Evolutionary conservation across 1,140 invertebrate genomes (phyloP).

Genomic region (Nasonia longicornis): DNA sequence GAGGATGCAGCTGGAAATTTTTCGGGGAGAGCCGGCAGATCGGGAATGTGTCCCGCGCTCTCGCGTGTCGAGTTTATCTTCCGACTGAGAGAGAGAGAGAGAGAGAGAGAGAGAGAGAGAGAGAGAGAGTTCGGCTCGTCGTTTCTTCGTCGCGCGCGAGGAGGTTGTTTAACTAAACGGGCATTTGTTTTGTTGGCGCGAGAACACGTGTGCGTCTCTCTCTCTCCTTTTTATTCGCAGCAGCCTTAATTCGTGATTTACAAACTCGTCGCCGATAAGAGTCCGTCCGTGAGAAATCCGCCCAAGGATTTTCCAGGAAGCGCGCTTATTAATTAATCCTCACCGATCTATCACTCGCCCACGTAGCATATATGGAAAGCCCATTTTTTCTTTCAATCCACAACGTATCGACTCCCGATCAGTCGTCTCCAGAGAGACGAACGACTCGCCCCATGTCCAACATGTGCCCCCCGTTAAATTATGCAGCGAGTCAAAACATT

Average conservation of each 20-base stretch:
- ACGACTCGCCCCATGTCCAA: not conserved
- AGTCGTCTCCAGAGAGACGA: not conserved
- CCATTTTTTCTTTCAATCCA: not conserved
- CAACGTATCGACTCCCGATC: conserved; percentile 28
- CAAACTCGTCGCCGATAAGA: not conserved
- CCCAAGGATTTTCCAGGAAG: not conserved
- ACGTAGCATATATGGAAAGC: not conserved
- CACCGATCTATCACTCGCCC: conserved; percentile 21
- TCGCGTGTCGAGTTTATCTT: conserved; percentile 40
- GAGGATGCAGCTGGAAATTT: conserved; percentile 39
- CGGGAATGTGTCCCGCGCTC: conserved; percentile 33
- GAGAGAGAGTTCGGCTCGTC: not conserved
- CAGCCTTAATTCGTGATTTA: not conserved
- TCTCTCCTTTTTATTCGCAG: not conserved
- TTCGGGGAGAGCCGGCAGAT: not conserved
- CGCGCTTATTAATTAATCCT: not conserved
- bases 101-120: not conserved
- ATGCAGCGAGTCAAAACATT: conserved; percentile 30
- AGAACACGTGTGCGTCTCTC: not conserved
- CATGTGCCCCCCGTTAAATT: not conserved
- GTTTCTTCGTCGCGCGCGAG: conserved; percentile 1
- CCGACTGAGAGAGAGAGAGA: no score
- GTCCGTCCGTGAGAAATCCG: not conserved
- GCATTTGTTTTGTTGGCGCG: conserved; percentile 11
- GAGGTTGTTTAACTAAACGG: conserved; percentile 30